Conservation (phyloP, 2,113 vertebrate species). For the Noturus placidus region DNA sequence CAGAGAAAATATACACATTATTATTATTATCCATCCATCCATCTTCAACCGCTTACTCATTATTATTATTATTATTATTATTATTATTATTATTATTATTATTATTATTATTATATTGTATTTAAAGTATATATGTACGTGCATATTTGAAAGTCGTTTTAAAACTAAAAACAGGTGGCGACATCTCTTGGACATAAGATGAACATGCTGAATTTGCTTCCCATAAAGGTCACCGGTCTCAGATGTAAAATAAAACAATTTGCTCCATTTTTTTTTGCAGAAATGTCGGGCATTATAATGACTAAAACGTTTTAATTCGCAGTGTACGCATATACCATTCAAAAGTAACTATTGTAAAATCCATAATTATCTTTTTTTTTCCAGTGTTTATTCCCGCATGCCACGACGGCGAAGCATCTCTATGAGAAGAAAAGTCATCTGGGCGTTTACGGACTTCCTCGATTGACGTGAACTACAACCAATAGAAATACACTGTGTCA, state of each 20-base stretch:
- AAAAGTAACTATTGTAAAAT: not conserved
- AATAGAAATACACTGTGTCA: constrained; percentile 51
- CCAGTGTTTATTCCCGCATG: constrained; percentile 24
- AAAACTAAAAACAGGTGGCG: constrained; percentile 22
- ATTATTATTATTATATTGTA: not conserved
- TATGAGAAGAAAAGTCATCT: not conserved
- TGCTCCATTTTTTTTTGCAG: not conserved
- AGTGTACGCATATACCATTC: too few relatives aligned
- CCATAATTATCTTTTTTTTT: not conserved
- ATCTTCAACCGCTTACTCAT: too few relatives aligned
- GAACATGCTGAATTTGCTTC: constrained; percentile 24
- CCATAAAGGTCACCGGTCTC: constrained; percentile 8
- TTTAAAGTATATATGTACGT: not conserved
- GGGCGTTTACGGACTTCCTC: constrained; percentile 5
- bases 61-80: not conserved
- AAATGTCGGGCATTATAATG: not conserved
- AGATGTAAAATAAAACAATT: not conserved
- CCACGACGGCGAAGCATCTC: constrained; percentile 25
- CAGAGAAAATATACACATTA: not conserved
- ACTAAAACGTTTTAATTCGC: not conserved
- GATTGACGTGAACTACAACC: constrained; percentile 52
- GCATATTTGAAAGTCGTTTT: not conserved
- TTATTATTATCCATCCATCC: too few relatives aligned
- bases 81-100: not conserved
- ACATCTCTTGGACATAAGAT: constrained; percentile 47